A percentile compares a stretch with the other conserved stretches of the same genome.
Evolutionary conservation across 2,113 vertebrate genomes (phyloP).

Genomic region (Microcebus tavaratra): DNA sequence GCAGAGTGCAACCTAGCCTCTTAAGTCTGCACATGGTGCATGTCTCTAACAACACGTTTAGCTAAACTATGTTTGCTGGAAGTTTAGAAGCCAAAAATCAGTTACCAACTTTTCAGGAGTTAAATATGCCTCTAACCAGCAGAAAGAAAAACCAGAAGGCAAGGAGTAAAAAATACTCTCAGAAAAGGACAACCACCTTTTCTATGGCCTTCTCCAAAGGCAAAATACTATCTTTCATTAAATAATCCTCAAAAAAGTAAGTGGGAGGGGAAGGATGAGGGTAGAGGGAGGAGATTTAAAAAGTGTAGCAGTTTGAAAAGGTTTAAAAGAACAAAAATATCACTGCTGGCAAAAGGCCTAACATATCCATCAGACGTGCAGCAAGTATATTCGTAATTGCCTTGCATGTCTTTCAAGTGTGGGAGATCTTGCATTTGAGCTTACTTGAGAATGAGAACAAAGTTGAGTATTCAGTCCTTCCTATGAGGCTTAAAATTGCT

Average conservation of each 20-base stretch:
- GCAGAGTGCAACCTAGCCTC: neutral
- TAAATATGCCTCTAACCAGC: neutral
- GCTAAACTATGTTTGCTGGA: neutral
- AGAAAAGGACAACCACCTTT: neutral
- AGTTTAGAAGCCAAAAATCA: neutral
- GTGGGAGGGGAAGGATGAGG: rapidly evolving
- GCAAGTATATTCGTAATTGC: neutral
- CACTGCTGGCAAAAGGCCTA: neutral
- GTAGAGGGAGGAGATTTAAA: neutral
- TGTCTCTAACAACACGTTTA: neutral
- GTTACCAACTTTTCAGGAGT: neutral
- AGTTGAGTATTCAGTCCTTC: neutral
- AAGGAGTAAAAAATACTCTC: neutral
- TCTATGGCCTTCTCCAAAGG: neutral
- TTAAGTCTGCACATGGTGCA: neutral
- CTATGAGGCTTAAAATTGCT: neutral
- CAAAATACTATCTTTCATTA: neutral
- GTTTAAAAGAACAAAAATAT: neutral
- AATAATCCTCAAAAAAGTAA: neutral
- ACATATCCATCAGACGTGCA: neutral
- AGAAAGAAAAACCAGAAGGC: neutral
- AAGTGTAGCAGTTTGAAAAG: neutral
- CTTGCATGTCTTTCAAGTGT: neutral
- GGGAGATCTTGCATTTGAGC: neutral
- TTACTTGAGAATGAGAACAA: neutral